These are phyloP conservation scores for Orchestia grillus DNA, from an alignment of 1,140 invertebrate species.

Conservation along the genomic window DNA sequence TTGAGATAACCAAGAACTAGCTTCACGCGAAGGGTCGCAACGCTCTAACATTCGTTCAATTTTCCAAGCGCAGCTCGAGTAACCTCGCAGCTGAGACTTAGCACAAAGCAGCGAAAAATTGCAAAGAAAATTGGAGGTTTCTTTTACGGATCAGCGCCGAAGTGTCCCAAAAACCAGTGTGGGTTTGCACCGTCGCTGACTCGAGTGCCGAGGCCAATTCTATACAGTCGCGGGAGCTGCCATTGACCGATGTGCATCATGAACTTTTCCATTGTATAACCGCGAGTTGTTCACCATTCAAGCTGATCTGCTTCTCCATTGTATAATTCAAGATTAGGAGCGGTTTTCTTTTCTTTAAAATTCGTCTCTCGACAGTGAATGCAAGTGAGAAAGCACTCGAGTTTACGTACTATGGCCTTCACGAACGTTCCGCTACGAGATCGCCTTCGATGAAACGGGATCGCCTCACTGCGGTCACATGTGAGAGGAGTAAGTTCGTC, in stretches of 20 bases:
- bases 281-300: background rate
- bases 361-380: background rate
- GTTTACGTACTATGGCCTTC: slow-evolving; percentile 10
- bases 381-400: background rate
- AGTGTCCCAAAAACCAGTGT: background rate
- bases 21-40: background rate
- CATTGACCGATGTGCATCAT: background rate
- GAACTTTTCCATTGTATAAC: slow-evolving; percentile 1
- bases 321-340: background rate
- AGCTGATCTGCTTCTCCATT: background rate
- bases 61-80: background rate
- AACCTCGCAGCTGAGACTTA: background rate
- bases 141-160: background rate
- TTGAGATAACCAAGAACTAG: background rate
- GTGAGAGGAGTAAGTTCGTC: background rate
- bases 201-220: background rate
- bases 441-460: background rate
- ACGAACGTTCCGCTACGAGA: background rate
- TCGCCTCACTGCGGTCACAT: background rate
- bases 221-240: background rate
- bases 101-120: background rate
- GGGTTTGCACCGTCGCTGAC: background rate
- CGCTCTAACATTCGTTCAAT: background rate
- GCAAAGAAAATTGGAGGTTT: background rate
- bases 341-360: background rate